Base-by-base conservation (phyloP, 2,888 invertebrate species). In the Melipona beecheii region DNA sequence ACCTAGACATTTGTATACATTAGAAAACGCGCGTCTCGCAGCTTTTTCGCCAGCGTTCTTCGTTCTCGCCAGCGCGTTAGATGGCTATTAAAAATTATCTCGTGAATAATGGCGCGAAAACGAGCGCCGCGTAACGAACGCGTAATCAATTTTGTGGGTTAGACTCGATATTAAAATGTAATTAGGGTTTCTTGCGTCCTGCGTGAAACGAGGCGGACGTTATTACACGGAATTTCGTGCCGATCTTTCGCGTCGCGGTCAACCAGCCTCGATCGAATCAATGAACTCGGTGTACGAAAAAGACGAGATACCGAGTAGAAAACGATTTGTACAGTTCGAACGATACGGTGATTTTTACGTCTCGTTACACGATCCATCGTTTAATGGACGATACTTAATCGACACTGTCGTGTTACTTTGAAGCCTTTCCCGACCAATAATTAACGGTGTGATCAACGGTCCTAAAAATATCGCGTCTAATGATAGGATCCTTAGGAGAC, bases 391-490 rank as follows among this genome's bases (percentile, higher is more conserved):
- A 73, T 81, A 83, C 87, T 87, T 86, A 84, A 83, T 79, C 77
- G 70, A 75, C 74, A 74, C 80, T 36, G 60, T 50, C n/a, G 31
- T 62, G 71, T 69, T 11, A 43, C 11, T 43, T 68, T 75, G 78
- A 71, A 56, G 60, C 31, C 43, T 72, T 86, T 86, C 88, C 73
- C 69, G 84, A 85, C 87, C 87, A 91, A 60, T 9, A 43, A 93
- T 92, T 91, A 91, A 89, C 87, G 52, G 84, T 6, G 89, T 87
- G 89, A 91, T 93, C 89, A 89, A 85, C 87, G 86, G 84, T 83
- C 85, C 87, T 85, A 90, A 92, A 92, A 92, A 92, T 92, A 91
- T 91, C 86, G 87, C 78, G 80, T 88, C 89, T 92, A 93, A 93
- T 93, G 90, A 92, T 90, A 92, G 91, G 91, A 86, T 86, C 82